These are phyloP conservation scores for Urosaurus nigricauda DNA, from an alignment of 2,797 vertebrate genomes.

Conservation along the genomic window DNA sequence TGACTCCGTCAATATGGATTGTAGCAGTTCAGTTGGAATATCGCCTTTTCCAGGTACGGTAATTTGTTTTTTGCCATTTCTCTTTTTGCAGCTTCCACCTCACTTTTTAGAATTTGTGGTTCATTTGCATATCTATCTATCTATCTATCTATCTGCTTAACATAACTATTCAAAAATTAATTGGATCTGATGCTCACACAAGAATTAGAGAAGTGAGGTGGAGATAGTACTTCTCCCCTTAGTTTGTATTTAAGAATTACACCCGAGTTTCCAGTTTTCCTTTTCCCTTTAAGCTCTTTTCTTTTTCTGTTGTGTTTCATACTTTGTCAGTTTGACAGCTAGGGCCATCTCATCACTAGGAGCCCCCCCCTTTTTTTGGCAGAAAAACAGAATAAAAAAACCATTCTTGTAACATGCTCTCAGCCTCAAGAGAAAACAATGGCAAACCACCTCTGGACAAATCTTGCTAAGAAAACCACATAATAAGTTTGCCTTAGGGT, in stretches of 20 bases:
- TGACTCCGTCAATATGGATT: no score
- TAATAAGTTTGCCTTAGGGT: no score
- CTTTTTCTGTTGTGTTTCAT: not conserved
- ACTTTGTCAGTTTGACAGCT: not conserved
- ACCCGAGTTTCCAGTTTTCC: not conserved
- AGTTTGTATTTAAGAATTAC: not conserved
- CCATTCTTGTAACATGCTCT: not conserved
- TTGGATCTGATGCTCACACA: not conserved
- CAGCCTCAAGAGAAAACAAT: no score
- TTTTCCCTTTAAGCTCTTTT: not conserved
- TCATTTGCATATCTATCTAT: no score
- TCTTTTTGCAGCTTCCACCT: no score
- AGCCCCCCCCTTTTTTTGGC: not conserved
- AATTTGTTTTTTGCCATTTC: no score
- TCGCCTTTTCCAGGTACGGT: no score
- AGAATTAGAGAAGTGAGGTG: not conserved
- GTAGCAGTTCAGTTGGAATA: no score
- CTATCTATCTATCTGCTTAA: no score
- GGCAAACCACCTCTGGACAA: no score
- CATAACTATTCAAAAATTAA: not conserved
- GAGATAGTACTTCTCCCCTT: not conserved
- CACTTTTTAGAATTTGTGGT: no score
- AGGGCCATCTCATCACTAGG: not conserved
- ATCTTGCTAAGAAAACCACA: no score
- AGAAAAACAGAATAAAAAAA: not conserved